phyloP scores from a whole-genome alignment of 2,888 invertebrate genomes.

The Exephanes ischioxanthus region DNA sequence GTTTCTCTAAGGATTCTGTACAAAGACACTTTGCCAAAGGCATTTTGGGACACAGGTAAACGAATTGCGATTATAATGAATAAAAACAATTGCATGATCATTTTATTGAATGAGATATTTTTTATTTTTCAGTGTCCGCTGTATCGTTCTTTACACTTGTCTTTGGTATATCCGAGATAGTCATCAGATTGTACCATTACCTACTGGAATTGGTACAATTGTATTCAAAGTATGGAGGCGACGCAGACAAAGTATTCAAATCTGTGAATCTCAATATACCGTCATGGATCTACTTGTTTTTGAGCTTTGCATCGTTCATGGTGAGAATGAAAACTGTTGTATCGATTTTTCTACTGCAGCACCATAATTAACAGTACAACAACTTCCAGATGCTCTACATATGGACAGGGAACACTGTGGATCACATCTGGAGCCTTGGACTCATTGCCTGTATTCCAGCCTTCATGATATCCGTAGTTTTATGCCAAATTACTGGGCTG shows the following conservation, averaged over 20 bases:
- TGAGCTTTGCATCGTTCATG: slow-evolving; percentile 37
- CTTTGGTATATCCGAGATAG: slow-evolving; percentile 38
- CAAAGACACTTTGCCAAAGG: slow-evolving; percentile 46
- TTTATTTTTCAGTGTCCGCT: slow-evolving; percentile 33
- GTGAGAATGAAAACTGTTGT: slow-evolving; percentile 25
- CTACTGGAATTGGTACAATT: slow-evolving; percentile 30
- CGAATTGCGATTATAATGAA: background rate
- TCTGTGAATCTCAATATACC: slow-evolving; percentile 52
- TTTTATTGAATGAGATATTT: slow-evolving; percentile 1
- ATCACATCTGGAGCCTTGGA: slow-evolving; percentile 47
- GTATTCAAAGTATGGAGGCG: slow-evolving; percentile 34
- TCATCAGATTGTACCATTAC: slow-evolving; percentile 37
- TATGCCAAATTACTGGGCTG: slow-evolving; percentile 46
- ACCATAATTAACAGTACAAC: background rate
- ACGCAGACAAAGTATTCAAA: slow-evolving; percentile 35
- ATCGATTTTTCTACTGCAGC: background rate
- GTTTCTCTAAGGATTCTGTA: slow-evolving; percentile 38
- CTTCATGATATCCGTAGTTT: slow-evolving; percentile 39
- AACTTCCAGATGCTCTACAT: slow-evolving; percentile 45
- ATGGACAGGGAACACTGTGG: slow-evolving; percentile 21
- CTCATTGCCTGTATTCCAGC: slow-evolving; percentile 32
- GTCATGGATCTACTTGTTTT: slow-evolving; percentile 30
- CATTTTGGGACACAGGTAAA: slow-evolving; percentile 56
- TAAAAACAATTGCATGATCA: background rate
- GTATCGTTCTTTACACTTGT: slow-evolving; percentile 31